Percentiles rank a stretch among this genome's conserved stretches.
phyloP scores from a whole-genome alignment of 1,140 invertebrate species.

The Bactericera cockerelli region DNA sequence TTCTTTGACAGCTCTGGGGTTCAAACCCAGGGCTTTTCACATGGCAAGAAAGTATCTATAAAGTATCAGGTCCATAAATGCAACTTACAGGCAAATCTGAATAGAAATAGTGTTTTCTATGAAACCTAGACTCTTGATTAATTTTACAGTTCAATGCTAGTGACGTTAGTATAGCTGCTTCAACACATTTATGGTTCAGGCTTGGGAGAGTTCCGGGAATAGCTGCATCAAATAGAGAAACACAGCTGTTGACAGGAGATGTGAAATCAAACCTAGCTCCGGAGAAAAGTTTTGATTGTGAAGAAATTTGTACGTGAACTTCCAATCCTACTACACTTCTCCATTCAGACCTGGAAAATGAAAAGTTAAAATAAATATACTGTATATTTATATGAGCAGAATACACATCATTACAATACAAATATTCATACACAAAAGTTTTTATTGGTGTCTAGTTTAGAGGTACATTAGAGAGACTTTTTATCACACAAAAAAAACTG shows the following conservation, averaged over 20 bases:
- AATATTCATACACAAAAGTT: too few relatives aligned
- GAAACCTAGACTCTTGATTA: constrained; percentile 76
- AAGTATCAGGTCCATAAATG: too few relatives aligned
- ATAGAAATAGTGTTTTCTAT: constrained; percentile 98
- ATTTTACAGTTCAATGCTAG: constrained; percentile 69
- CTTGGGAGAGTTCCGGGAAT: constrained; percentile 83
- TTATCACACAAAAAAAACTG: too few relatives aligned
- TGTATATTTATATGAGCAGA: too few relatives aligned
- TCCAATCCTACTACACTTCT: constrained; percentile 80
- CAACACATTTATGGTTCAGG: constrained; percentile 76
- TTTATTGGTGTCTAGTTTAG: too few relatives aligned
- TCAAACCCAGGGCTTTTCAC: too few relatives aligned
- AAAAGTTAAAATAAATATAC: too few relatives aligned
- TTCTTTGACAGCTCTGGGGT: too few relatives aligned
- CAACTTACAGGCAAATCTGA: constrained; percentile 82
- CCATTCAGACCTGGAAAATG: constrained; percentile 35
- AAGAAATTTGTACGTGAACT: constrained; percentile 82
- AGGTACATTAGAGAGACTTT: too few relatives aligned
- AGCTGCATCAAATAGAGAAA: constrained; percentile 81
- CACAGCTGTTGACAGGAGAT: constrained; percentile 61
- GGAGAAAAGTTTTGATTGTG: constrained; percentile 83
- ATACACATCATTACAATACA: too few relatives aligned
- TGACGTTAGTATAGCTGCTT: constrained; percentile 69
- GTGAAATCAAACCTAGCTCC: constrained; percentile 53
- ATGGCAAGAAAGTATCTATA: too few relatives aligned